Conservation (phyloP, 2,888 invertebrate species). For the Callosobruchus maculatus region DNA sequence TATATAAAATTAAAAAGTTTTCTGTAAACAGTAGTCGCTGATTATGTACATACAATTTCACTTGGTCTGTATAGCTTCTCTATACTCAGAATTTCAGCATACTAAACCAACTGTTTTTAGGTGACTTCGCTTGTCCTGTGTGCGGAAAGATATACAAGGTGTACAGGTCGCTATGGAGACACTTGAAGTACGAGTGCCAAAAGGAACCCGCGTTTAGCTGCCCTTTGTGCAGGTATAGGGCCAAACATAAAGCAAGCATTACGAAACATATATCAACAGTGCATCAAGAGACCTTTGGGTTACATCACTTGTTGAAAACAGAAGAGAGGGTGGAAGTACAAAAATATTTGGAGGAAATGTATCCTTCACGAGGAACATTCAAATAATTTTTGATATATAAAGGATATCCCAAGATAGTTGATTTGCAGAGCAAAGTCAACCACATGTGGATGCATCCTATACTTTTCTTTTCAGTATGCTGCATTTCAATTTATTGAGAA, state of each 20-base stretch:
- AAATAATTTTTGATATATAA: too few relatives aligned
- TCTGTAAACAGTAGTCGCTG: not conserved
- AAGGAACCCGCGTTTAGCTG: conserved; percentile 36
- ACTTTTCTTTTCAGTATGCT: too few relatives aligned
- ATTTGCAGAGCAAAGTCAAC: too few relatives aligned
- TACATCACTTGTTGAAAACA: not conserved
- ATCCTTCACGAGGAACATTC: too few relatives aligned
- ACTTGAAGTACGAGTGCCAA: conserved; percentile 37
- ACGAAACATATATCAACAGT: conserved; percentile 61
- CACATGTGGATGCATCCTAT: too few relatives aligned
- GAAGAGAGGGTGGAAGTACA: not conserved
- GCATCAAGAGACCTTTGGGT: conserved; percentile 5
- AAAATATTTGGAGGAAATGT: not conserved
- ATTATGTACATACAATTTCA: not conserved
- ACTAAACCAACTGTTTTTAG: conserved; percentile 4
- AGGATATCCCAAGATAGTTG: too few relatives aligned
- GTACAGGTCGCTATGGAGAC: conserved; percentile 22
- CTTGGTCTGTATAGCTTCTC: not conserved
- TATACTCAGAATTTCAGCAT: not conserved
- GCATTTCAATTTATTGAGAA: too few relatives aligned
- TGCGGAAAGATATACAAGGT: conserved; percentile 27
- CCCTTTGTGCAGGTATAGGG: conserved; percentile 61
- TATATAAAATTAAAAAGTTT: too few relatives aligned
- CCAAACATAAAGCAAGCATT: conserved; percentile 74
- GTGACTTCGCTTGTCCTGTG: conserved; percentile 7